Conservation (phyloP, 1,140 invertebrate species). For the Lethrus apterus region DNA sequence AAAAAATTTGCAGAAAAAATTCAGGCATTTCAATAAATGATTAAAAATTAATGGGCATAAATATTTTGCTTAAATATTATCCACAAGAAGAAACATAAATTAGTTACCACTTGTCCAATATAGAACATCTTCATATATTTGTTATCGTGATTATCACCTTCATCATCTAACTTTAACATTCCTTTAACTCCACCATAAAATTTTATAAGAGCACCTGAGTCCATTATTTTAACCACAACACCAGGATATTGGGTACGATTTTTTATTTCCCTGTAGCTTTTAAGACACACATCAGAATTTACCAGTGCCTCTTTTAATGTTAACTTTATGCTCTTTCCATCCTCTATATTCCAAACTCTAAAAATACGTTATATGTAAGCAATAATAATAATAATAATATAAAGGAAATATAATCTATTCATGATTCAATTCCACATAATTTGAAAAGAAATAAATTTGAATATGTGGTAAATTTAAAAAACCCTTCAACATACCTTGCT, state of each 20-base stretch:
- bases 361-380: neutral
- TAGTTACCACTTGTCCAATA: slow-evolving; percentile 53
- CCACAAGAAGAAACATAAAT: slow-evolving; percentile 6
- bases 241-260: slow-evolving; percentile 48
- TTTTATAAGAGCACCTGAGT: slow-evolving; percentile 46
- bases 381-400: no score
- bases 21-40: slow-evolving; percentile 10
- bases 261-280: slow-evolving; percentile 42
- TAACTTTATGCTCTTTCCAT: slow-evolving; percentile 41
- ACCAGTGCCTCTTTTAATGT: slow-evolving; percentile 53
- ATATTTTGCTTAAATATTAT: neutral
- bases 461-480: slow-evolving; percentile 4
- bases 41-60: no score
- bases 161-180: slow-evolving; percentile 47
- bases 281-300: slow-evolving; percentile 44
- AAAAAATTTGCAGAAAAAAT: no score
- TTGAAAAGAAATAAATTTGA: neutral
- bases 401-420: no score
- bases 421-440: neutral
- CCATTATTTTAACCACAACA: slow-evolving; percentile 44
- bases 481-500: slow-evolving; percentile 32
- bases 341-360: slow-evolving; percentile 45
- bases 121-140: slow-evolving; percentile 42
- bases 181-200: slow-evolving; percentile 56
- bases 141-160: slow-evolving; percentile 39